Conservation (phyloP, 2,888 invertebrate species). For the Plagodis pulveraria region DNA sequence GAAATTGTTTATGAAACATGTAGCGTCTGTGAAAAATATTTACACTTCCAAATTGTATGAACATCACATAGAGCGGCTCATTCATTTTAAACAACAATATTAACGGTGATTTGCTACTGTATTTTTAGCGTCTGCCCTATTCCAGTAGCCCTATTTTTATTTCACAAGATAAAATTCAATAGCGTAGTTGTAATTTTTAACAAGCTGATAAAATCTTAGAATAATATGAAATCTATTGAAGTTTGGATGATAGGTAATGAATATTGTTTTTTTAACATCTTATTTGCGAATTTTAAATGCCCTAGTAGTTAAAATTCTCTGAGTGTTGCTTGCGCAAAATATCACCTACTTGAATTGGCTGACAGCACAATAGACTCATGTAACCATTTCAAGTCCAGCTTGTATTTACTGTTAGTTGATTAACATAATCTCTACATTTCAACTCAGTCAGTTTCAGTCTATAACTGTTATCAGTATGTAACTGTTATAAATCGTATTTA, state of each 20-base stretch:
- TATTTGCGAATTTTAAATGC: neutral
- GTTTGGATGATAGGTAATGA: neutral
- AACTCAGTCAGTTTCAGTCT: slow-evolving; percentile 24
- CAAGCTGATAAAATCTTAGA: no score
- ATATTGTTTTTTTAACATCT: no score
- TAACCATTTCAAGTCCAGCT: slow-evolving; percentile 33
- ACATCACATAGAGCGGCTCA: slow-evolving; percentile 25
- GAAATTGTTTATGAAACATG: slow-evolving; percentile 35
- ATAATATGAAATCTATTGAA: no score
- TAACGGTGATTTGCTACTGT: slow-evolving; percentile 6
- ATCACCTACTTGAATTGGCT: slow-evolving; percentile 24
- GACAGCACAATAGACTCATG: slow-evolving; percentile 37
- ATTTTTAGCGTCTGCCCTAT: neutral
- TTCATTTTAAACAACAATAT: slow-evolving; percentile 22
- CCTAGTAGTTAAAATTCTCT: neutral
- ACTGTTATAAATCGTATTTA: slow-evolving; percentile 18
- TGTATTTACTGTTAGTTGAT: slow-evolving; percentile 34
- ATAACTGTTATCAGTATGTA: slow-evolving; percentile 3
- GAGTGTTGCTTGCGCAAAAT: slow-evolving; percentile 4
- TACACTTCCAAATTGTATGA: slow-evolving; percentile 31
- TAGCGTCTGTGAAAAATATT: slow-evolving; percentile 34
- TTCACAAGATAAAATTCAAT: no score
- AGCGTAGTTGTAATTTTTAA: no score
- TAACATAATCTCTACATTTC: slow-evolving; percentile 27
- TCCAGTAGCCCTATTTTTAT: no score